phyloP scores from a whole-genome alignment of 2,888 invertebrate genomes.

The Lydus trimaculatus region DNA sequence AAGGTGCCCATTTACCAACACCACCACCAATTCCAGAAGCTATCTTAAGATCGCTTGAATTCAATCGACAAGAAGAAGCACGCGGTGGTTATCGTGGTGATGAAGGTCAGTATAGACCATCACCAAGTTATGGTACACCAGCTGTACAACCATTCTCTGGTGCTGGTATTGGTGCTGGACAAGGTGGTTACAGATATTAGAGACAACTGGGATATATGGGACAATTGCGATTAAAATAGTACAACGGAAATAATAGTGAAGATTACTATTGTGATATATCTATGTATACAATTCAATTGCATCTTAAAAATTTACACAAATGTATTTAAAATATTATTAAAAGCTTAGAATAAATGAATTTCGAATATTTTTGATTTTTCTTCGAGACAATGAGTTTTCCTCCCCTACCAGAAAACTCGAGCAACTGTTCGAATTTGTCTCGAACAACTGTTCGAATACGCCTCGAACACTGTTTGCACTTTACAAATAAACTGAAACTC shows the following conservation, averaged over 20 bases:
- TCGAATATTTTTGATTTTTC: neutral
- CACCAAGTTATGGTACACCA: slow-evolving; percentile 9
- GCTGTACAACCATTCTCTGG: slow-evolving; percentile 5
- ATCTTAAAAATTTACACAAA: neutral
- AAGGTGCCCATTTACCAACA: slow-evolving; percentile 17
- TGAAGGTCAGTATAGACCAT: slow-evolving; percentile 26
- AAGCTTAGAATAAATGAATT: slow-evolving; percentile 1
- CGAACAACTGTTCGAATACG: too few relatives aligned
- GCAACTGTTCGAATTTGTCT: too few relatives aligned
- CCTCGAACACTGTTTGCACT: too few relatives aligned
- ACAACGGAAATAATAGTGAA: neutral
- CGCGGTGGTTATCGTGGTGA: slow-evolving; percentile 38
- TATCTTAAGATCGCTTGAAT: slow-evolving; percentile 40
- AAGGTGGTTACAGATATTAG: slow-evolving; percentile 23
- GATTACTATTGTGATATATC: neutral
- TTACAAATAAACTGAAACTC: too few relatives aligned
- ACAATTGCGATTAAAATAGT: neutral
- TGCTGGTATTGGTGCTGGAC: neutral
- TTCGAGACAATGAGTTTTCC: neutral
- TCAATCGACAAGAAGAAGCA: slow-evolving; percentile 31
- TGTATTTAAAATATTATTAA: neutral
- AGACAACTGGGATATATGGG: neutral
- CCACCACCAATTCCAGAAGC: slow-evolving; percentile 21
- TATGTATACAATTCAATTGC: neutral
- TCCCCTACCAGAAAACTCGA: neutral